These are phyloP conservation scores for Neoitamus cyanurus DNA, from an alignment of 2,888 invertebrate species.

Conservation along the genomic window DNA sequence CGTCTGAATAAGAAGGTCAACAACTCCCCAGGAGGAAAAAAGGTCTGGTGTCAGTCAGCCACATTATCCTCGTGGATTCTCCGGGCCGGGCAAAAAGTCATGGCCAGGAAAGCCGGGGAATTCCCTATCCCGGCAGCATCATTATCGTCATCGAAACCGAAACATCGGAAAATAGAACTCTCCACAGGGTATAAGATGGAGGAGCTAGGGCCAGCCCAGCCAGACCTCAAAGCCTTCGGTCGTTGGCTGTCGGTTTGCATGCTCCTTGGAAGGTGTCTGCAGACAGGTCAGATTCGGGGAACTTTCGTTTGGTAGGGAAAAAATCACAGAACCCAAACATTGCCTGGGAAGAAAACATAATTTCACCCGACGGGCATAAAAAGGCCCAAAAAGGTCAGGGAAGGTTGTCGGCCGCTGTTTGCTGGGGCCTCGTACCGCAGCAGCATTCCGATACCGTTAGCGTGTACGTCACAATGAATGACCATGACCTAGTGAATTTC, in stretches of 20 bases:
- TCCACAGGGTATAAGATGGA: background rate
- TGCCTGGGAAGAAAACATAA: constrained; percentile 30
- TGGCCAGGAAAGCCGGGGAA: constrained; percentile 11
- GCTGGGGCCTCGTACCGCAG: background rate
- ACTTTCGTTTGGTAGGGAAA: background rate
- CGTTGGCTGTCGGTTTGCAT: constrained; percentile 9
- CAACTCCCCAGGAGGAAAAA: constrained; percentile 17
- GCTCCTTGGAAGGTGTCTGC: constrained; percentile 22
- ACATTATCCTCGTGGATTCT: constrained; percentile 15
- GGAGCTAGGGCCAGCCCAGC: background rate
- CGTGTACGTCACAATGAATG: constrained; percentile 38
- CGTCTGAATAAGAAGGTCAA: constrained; percentile 37
- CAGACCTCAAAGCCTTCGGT: background rate
- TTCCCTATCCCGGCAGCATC: background rate
- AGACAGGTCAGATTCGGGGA: constrained; percentile 8
- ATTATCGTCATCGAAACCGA: constrained; percentile 31
- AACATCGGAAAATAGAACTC: background rate
- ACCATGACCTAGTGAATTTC: constrained; percentile 46
- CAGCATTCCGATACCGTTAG: background rate
- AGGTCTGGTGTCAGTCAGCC: constrained; percentile 30
- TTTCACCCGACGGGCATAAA: constrained; percentile 27
- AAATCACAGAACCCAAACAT: constrained; percentile 30
- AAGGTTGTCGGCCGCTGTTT: constrained; percentile 9
- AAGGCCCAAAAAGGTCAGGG: constrained; percentile 23
- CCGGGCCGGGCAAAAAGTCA: background rate